These are phyloP conservation scores for Sphaeramia orbicularis DNA, from an alignment of 2,797 vertebrate genomes.

Conservation along the genomic window DNA sequence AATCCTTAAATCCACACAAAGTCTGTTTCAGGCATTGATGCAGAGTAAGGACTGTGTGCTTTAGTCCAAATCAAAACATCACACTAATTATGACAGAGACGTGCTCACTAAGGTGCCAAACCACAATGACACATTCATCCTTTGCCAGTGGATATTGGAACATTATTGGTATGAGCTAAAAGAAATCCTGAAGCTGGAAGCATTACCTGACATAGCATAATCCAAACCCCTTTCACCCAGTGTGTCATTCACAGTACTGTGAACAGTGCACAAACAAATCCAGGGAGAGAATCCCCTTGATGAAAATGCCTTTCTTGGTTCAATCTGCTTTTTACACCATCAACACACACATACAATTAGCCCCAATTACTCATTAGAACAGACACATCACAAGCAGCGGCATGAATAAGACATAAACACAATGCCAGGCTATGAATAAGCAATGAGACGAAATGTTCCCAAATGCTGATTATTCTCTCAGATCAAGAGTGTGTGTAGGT, in stretches of 20 bases:
- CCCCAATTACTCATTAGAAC: conserved; percentile 75
- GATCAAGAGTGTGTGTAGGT: conserved; percentile 65
- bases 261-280: conserved; percentile 23
- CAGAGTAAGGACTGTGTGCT: conserved; percentile 29
- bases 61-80: conserved; percentile 47
- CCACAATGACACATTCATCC: conserved; percentile 29
- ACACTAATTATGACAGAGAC: conserved; percentile 43
- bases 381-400: conserved; percentile 62
- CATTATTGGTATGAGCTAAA: conserved; percentile 39
- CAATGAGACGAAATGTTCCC: conserved; percentile 74
- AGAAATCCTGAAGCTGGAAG: conserved; percentile 45
- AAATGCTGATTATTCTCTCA: conserved; percentile 73
- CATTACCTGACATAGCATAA: conserved; percentile 55
- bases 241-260: conserved; percentile 27
- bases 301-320: conserved; percentile 64
- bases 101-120: conserved; percentile 53
- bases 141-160: conserved; percentile 30
- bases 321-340: conserved; percentile 56
- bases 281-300: conserved; percentile 26
- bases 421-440: conserved; percentile 77
- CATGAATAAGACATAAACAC: conserved; percentile 75
- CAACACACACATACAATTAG: conserved; percentile 65
- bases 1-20: conserved; percentile 25
- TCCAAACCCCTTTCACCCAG: conserved; percentile 38
- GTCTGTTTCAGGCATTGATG: conserved; percentile 14